Evolutionary conservation across 2,113 vertebrate species (phyloP).

Genomic region (Chaenogobius annularis): DNA sequence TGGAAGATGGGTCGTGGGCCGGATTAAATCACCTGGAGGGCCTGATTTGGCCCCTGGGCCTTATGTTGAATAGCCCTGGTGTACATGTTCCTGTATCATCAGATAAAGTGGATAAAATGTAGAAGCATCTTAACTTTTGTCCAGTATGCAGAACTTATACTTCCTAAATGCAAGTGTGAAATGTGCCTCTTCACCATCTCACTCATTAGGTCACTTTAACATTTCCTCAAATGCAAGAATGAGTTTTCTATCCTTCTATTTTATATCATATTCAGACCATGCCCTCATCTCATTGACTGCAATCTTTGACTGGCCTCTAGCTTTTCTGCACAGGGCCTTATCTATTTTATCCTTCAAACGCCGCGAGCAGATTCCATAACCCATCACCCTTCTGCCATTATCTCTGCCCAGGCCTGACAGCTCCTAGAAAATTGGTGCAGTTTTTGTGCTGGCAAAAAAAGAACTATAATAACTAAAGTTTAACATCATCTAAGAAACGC

Average conservation of each 20-base stretch:
- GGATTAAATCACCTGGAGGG: too few species aligned
- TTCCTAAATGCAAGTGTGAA: background rate
- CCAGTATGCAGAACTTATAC: too few species aligned
- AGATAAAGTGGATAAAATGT: background rate
- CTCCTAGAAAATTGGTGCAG: conserved; percentile 5
- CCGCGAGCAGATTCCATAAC: conserved; percentile 41
- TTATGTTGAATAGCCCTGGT: too few species aligned
- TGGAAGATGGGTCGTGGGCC: too few species aligned
- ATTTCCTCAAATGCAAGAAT: background rate
- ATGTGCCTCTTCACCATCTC: background rate
- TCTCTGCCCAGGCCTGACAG: conserved; percentile 27
- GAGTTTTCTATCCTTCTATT: background rate
- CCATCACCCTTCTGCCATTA: conserved; percentile 37
- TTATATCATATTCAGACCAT: conserved; percentile 9
- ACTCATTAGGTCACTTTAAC: background rate
- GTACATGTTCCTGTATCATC: background rate
- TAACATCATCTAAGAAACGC: background rate
- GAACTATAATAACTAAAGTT: background rate
- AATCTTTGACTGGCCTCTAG: conserved; percentile 22
- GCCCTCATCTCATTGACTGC: conserved; percentile 31
- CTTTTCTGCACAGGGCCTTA: conserved; percentile 26
- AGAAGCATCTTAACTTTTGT: background rate
- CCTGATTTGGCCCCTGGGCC: too few species aligned
- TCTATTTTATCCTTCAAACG: conserved; percentile 35
- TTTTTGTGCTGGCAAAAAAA: background rate